Conservation (phyloP, 2,113 vertebrate genomes). For the Arizona elegans region DNA sequence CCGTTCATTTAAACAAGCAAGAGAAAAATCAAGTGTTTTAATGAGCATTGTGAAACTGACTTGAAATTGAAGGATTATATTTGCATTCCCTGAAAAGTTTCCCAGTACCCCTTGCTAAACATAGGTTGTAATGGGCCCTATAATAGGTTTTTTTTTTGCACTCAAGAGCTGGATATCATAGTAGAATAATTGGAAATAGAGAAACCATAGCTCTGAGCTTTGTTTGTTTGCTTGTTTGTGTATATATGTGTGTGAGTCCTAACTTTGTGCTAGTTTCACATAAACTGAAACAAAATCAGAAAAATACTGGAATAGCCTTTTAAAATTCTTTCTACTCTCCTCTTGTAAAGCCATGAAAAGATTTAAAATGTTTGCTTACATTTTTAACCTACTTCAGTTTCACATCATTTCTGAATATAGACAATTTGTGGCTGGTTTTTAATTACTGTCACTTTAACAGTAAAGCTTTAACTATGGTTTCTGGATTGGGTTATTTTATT, state of each 20-base stretch:
- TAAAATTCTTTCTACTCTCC: not conserved
- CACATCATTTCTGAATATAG: not conserved
- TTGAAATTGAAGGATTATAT: not conserved
- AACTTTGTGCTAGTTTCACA: not conserved
- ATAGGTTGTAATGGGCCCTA: not conserved
- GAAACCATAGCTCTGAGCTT: not conserved
- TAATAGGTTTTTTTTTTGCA: not conserved
- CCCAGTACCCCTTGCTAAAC: not conserved
- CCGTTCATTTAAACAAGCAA: not conserved
- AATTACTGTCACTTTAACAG: not conserved
- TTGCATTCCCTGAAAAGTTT: not conserved
- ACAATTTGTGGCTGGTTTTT: not conserved
- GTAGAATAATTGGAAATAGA: not conserved
- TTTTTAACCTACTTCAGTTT: not conserved
- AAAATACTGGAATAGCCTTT: not conserved
- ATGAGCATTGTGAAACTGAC: not conserved
- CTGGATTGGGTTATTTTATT: not conserved
- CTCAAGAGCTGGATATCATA: not conserved
- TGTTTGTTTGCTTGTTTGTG: not conserved
- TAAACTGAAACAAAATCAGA: not conserved
- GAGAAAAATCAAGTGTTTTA: not conserved
- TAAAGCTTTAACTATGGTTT: not conserved
- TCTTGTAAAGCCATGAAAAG: not conserved
- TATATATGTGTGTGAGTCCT: not conserved
- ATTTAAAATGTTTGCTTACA: not conserved